Conservation (phyloP, 35 echinoderm and acorn worm species). For the Apostichopus parvimensis region DNA sequence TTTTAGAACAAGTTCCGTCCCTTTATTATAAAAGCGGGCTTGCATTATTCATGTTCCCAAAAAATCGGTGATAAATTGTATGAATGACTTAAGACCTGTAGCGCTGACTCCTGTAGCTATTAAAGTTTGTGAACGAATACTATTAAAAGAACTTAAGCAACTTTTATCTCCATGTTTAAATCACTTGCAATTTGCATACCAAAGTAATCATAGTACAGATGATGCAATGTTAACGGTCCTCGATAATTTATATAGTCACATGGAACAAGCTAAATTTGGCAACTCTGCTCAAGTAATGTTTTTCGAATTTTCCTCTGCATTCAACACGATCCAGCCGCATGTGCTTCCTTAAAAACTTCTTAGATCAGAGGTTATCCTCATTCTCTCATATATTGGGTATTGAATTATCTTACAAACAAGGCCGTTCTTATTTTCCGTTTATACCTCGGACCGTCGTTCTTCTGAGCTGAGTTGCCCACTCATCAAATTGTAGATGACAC, state of each 20-base stretch:
- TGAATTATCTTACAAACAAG: too few species aligned
- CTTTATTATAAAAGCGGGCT: slow-evolving; percentile 42
- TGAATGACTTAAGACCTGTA: slow-evolving; percentile 53
- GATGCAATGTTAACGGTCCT: not conserved
- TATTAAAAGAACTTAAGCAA: slow-evolving; percentile 10
- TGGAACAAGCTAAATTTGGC: not conserved
- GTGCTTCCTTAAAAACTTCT: too few species aligned
- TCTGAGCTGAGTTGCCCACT: too few species aligned
- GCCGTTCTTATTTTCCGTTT: too few species aligned
- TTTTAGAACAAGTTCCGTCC: too few species aligned
- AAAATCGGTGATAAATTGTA: not conserved
- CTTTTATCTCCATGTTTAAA: not conserved
- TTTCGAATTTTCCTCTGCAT: not conserved
- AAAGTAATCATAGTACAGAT: too few species aligned
- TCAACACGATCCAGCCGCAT: not conserved
- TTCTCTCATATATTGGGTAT: too few species aligned
- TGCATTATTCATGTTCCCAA: slow-evolving; percentile 48
- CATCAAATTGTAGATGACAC: too few species aligned
- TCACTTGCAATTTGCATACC: not conserved
- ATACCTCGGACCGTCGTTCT: too few species aligned
- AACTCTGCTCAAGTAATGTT: slow-evolving; percentile 21
- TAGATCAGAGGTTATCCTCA: too few species aligned
- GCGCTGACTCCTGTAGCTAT: slow-evolving; percentile 38
- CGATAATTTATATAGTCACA: too few species aligned
- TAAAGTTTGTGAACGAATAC: slow-evolving; percentile 11